Percentiles rank a stretch among this genome's conserved stretches.
Conservation (phyloP, 2,888 invertebrate species). For the Hymenopus coronatus region DNA sequence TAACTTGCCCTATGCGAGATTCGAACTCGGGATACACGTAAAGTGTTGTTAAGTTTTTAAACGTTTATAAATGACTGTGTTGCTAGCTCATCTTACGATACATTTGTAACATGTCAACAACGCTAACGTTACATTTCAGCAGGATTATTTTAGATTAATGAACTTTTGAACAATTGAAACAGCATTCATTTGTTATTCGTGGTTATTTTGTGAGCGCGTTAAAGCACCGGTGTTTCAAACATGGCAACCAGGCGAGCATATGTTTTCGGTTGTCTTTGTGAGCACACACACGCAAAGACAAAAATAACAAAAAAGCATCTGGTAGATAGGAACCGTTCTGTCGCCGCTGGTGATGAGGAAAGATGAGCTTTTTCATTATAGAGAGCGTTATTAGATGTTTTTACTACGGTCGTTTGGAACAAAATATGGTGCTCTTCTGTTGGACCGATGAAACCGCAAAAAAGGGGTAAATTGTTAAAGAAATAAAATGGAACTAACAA, state of each 20-base stretch:
- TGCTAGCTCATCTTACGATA: background rate
- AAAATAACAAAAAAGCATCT: background rate
- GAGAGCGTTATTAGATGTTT: background rate
- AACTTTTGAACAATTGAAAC: background rate
- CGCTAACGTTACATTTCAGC: background rate
- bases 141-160: background rate
- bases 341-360: background rate
- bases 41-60: too few species aligned
- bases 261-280: background rate
- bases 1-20: too few species aligned
- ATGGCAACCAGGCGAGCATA: background rate
- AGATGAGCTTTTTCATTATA: background rate
- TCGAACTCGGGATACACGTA: too few species aligned
- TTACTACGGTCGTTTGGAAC: background rate
- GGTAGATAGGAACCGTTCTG: background rate
- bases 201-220: background rate
- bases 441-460: background rate
- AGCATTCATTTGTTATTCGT: background rate
- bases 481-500: background rate
- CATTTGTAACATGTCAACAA: background rate
- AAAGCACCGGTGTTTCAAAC: background rate
- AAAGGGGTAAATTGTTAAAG: background rate
- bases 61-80: too few species aligned
- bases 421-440: background rate
- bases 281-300: background rate